A percentile compares a stretch with the other conserved stretches of the same genome.
phyloP scores from a whole-genome alignment of 2,797 vertebrate species.

The Margarornis squamiger region DNA sequence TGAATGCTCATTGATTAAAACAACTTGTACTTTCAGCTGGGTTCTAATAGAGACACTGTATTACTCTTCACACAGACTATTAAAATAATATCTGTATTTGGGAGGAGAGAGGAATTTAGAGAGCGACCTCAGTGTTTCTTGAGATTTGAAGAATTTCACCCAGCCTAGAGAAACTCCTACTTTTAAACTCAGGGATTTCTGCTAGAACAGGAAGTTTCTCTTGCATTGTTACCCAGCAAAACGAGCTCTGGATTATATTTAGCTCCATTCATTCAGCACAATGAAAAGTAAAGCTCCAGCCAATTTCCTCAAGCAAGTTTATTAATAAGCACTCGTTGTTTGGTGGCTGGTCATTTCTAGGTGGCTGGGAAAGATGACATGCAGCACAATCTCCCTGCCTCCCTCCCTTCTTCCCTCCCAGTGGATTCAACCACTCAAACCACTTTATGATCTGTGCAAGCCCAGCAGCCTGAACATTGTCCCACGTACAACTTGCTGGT shows the following conservation, averaged over 20 bases:
- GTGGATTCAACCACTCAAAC: neutral
- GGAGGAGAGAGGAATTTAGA: neutral
- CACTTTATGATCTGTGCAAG: neutral
- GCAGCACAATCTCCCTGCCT: neutral
- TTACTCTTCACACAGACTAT: neutral
- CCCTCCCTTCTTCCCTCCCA: neutral
- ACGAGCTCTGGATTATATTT: conserved; percentile 57
- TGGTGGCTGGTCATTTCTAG: neutral
- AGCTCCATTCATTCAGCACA: conserved; percentile 62
- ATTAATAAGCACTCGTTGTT: conserved; percentile 36
- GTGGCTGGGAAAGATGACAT: neutral
- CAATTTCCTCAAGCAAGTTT: conserved; percentile 54
- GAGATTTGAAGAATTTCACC: conserved; percentile 50
- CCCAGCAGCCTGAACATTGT: neutral
- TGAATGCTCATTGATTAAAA: conserved; percentile 34
- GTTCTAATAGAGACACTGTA: neutral
- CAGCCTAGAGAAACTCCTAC: conserved; percentile 14
- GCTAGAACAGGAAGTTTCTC: conserved; percentile 61
- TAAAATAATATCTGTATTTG: conserved; percentile 16
- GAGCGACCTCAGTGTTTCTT: conserved; percentile 14
- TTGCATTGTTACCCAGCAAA: conserved; percentile 52
- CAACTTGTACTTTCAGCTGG: conserved; percentile 30
- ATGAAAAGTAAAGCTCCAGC: conserved; percentile 42
- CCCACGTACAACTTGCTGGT: neutral
- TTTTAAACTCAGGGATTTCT: conserved; percentile 29